A percentile compares a stretch with the other conserved stretches of the same genome.
phyloP scores from a whole-genome alignment of 2,113 vertebrate genomes.

The Platycercus adscitus region DNA sequence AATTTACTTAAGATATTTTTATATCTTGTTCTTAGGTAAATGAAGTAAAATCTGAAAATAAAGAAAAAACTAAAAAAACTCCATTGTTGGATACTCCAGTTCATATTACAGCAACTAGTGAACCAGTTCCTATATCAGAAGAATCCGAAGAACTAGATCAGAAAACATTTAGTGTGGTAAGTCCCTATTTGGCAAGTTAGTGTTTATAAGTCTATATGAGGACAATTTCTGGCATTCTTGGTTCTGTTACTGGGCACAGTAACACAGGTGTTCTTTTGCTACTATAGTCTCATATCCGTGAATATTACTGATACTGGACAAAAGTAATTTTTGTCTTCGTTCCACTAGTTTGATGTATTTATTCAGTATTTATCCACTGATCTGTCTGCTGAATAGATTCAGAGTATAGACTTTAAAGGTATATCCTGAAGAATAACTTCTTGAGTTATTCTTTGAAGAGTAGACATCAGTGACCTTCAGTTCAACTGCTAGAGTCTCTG shows the following conservation, averaged over 20 bases:
- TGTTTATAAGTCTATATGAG: neutral
- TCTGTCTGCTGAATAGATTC: neutral
- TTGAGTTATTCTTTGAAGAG: neutral
- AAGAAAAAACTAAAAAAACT: slow-evolving; percentile 87
- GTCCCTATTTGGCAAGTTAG: neutral
- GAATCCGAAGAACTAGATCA: slow-evolving; percentile 98
- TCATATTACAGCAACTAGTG: slow-evolving; percentile 87
- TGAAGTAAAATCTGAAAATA: slow-evolving; percentile 85
- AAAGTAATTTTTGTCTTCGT: neutral
- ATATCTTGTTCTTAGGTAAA: slow-evolving; percentile 66
- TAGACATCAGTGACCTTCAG: neutral
- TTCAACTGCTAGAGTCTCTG: neutral
- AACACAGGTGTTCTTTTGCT: neutral
- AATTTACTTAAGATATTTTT: neutral
- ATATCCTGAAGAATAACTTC: neutral
- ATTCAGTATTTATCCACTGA: rapidly evolving
- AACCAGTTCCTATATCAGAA: slow-evolving; percentile 86
- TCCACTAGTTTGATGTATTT: neutral
- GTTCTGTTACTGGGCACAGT: neutral
- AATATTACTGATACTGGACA: neutral
- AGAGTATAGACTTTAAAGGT: neutral
- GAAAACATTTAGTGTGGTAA: slow-evolving; percentile 97
- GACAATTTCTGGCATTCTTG: neutral
- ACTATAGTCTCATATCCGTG: neutral
- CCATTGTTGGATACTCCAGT: slow-evolving; percentile 81